These are phyloP conservation scores for Parthenolecanium corni DNA, from an alignment of 2,888 invertebrate genomes.

Conservation along the genomic window DNA sequence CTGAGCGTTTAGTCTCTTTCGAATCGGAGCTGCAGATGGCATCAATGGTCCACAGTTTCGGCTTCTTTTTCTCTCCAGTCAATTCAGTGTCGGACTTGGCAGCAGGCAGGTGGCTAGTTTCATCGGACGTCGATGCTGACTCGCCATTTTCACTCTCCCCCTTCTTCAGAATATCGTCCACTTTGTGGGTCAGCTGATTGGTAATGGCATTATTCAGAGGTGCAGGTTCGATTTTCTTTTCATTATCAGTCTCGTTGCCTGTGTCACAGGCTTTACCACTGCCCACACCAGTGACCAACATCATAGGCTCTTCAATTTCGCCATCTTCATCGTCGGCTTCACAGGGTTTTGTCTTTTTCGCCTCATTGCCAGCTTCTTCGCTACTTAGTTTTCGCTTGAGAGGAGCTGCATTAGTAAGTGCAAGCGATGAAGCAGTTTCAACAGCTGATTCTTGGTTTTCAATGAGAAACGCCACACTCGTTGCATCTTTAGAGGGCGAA, in stretches of 20 bases:
- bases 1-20: slow-evolving; percentile 1
- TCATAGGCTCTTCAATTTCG: slow-evolving; percentile 37
- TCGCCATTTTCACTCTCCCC: slow-evolving; percentile 26
- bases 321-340: slow-evolving; percentile 46
- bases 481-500: neutral
- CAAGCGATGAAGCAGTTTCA: slow-evolving; percentile 10
- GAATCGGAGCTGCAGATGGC: slow-evolving; percentile 34
- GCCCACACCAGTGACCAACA: slow-evolving; percentile 60
- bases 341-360: slow-evolving; percentile 37
- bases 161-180: slow-evolving; percentile 7
- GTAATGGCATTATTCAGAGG: slow-evolving; percentile 29
- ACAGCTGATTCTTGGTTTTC: neutral
- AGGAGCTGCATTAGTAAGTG: neutral
- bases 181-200: slow-evolving; percentile 14
- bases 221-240: neutral
- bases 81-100: slow-evolving; percentile 17
- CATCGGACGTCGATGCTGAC: neutral
- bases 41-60: slow-evolving; percentile 36
- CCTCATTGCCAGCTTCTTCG: slow-evolving; percentile 53
- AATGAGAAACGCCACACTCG: neutral
- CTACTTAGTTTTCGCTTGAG: slow-evolving; percentile 35
- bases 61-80: slow-evolving; percentile 32
- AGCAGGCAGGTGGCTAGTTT: neutral
- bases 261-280: slow-evolving; percentile 59
- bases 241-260: slow-evolving; percentile 46